phyloP scores from a whole-genome alignment of 2,797 vertebrate genomes.

The Chelon labrosus region DNA sequence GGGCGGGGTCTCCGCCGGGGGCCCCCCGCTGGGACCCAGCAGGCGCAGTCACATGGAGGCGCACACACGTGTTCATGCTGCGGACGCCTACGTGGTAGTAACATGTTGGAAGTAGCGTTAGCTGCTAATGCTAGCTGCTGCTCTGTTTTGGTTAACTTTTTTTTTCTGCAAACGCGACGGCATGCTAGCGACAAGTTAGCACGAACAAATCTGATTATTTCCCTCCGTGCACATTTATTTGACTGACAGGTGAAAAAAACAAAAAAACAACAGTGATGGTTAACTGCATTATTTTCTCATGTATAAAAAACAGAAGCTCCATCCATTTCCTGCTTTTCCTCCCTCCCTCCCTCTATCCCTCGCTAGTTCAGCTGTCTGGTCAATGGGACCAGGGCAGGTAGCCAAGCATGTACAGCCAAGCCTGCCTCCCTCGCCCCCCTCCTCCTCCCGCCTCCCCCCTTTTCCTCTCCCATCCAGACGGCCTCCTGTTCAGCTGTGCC shows the following conservation, averaged over 20 bases:
- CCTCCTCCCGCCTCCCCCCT: slow-evolving; percentile 28
- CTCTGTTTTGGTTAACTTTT: too few species aligned
- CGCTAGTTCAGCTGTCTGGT: slow-evolving; percentile 94
- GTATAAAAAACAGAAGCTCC: slow-evolving; percentile 47
- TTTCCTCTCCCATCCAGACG: slow-evolving; percentile 83
- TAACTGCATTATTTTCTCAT: slow-evolving; percentile 35
- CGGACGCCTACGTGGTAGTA: not conserved
- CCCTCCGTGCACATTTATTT: too few species aligned
- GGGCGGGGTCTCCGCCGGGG: slow-evolving; percentile 45
- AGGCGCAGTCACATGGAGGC: slow-evolving; percentile 81
- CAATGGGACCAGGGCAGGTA: slow-evolving; percentile 92
- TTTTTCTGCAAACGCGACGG: too few species aligned
- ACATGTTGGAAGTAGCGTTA: too few species aligned
- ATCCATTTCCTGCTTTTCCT: slow-evolving; percentile 36
- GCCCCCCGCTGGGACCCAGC: slow-evolving; percentile 39
- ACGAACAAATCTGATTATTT: too few species aligned
- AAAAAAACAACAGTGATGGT: not conserved
- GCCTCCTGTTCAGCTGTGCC: slow-evolving; percentile 87
- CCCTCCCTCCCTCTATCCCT: slow-evolving; percentile 55
- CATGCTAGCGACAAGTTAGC: too few species aligned
- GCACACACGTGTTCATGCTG: not conserved
- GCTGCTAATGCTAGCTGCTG: too few species aligned
- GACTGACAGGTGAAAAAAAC: not conserved
- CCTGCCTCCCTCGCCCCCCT: slow-evolving; percentile 29
- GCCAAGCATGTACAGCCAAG: slow-evolving; percentile 90